Conservation (phyloP, 1,140 invertebrate species). For the Drosophila albomicans region DNA sequence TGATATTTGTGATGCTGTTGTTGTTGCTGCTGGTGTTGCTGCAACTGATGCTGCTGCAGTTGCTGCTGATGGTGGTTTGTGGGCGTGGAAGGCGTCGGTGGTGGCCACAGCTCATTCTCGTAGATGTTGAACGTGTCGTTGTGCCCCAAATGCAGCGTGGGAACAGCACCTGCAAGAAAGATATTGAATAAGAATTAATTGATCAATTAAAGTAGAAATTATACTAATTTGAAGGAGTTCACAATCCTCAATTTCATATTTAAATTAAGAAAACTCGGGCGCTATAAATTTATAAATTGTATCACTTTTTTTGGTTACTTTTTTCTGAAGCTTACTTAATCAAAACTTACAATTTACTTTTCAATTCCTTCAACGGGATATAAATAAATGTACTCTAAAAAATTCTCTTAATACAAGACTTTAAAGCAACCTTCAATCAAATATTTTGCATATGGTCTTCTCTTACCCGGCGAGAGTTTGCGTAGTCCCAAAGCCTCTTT, state of each 20-base stretch:
- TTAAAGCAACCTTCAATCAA: not conserved
- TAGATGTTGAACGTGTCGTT: constrained; percentile 82
- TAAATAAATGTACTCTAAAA: too few relatives aligned
- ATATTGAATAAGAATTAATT: not conserved
- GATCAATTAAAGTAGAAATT: not conserved
- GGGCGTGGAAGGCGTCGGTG: constrained; percentile 54
- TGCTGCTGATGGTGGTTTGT: constrained; percentile 38
- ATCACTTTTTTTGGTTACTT: too few relatives aligned
- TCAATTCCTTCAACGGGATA: too few relatives aligned
- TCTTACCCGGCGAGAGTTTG: constrained; percentile 73
- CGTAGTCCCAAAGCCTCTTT: constrained; percentile 76
- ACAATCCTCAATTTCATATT: too few relatives aligned
- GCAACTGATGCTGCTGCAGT: constrained; percentile 28
- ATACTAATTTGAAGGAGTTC: too few relatives aligned
- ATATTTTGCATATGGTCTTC: not conserved
- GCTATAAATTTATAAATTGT: too few relatives aligned
- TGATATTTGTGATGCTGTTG: constrained; percentile 67
- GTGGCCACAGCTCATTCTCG: constrained; percentile 77
- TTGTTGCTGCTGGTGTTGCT: constrained; percentile 43
- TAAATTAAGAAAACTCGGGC: too few relatives aligned
- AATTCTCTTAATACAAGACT: too few relatives aligned
- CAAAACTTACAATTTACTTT: too few relatives aligned
- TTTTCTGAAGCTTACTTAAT: too few relatives aligned
- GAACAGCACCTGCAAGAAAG: constrained; percentile 62
- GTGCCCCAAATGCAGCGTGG: constrained; percentile 77